Evolutionary conservation across 2,888 invertebrate species (phyloP), one percentile per base, ranked within the genome.

Genomic region (Diaperis boleti): DNA sequence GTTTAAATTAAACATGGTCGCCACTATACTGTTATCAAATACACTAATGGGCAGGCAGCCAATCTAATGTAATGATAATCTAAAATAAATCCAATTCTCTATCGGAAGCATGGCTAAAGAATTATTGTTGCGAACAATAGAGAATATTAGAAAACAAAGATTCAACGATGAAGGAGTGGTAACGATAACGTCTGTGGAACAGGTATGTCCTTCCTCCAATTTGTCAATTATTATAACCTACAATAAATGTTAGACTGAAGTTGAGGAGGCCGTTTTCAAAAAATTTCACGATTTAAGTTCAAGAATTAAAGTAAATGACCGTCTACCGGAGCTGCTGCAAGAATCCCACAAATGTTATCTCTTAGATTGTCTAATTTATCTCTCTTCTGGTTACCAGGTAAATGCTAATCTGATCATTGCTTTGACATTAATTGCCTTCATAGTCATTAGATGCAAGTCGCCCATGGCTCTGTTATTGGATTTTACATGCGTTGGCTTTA

Each of bases 381-480:
- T 96, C 69, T 89, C 92, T 37, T 82, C 84, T 62, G 85, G 86
- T 64, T 95, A 94, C 65, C 70, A 76, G 72, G 76, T 76, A 67
- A 44, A 47, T 59, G 11, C 29, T 11, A 11, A 13, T n/a, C 15
- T 26, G 20, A 45, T 49, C 22, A 20, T n/a, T 35, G 15, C 37
- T 37, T 35, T 49, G n/a, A 7, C 10, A 20, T n/a, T 11, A 37
- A 52, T 62, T 33, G 33, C 50, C 62, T 68, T 77, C 76, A 35
- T 67, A 89, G 88, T 89, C 89, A 76, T 83, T 99, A 68, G 98
- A 99, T 85, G 92, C 95, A 6, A 98, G 97, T 80, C 88, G 97
- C 73, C 91, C 98, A 4, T 99, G 99, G 99, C 84, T 98, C 64
- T 90, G 95, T 74, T 99, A 97, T 79, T 99, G 99, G 99, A 95